Base-by-base conservation (phyloP, 2,113 vertebrate genomes). In the Psilopsiagon aurifrons region DNA sequence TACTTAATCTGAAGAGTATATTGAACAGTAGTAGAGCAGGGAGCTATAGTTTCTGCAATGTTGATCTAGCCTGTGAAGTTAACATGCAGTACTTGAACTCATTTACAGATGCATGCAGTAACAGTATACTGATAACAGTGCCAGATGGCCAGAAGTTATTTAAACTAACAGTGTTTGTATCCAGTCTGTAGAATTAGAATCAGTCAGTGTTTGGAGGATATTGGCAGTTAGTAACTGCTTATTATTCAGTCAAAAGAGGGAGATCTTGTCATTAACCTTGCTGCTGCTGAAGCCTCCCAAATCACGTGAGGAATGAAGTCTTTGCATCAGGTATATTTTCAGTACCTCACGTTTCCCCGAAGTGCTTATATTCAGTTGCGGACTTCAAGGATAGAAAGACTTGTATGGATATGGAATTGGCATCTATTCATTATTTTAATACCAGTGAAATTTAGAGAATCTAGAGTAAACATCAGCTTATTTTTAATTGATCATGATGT, bases 151-250 rank as follows among this genome's bases (percentile, higher is more conserved):
- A 20, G 14, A 64, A 68, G 22, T 29, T 76, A 15, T 14, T 44
- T 14, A 17, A 63, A 69, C 18, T 31, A 46, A n/a, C 1, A 0
- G 6, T 5, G 17, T 35, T 76, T 0, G 0, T 51, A 23, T 49
- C 20, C 70, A 7, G 8, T 17, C 5, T 44, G 8, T 60, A 37
- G 24, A 35, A 12, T 83, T 66, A 47, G 49, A 76, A 76, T n/a
- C 17, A 4, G 0, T 63, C 29, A 20, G 11, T 2, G 2, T 7
- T 77, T 62, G 37, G 59, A 62, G 59, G 7, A 3, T 39, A 11
- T 9, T 27, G 24, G 8, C 6, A 39, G 12, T 13, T 88, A 10
- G 13, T 24, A 24, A 13, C 7, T 66, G 13, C 13, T 85, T 51
- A 0, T 47, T 19, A 63, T 79, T 68, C 19, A 52, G 37, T n/a